Evolutionary conservation across 2,888 invertebrate species (phyloP), one percentile per base, ranked within the genome.

Genomic region (Gisinianus flammeolus): DNA sequence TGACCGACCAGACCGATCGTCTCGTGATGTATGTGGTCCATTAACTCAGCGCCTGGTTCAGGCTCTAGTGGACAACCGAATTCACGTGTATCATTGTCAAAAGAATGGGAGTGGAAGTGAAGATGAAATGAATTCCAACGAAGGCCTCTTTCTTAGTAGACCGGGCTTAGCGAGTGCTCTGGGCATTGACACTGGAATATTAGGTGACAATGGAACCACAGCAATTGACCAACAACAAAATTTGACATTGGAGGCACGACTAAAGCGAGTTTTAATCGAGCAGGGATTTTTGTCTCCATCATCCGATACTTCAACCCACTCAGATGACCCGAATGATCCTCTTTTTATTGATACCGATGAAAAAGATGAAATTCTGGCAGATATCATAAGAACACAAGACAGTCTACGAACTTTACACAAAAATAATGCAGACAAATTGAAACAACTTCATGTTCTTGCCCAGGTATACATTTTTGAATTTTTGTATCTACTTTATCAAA

Each of bases 341-440:
- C 35, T 35, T 35, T 35, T 35, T 35, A 35, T 35, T 35, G 35
- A 35, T 35, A 24, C 24, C 24, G 67, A 76, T 22, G 54, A 44
- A 1, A 70, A 56, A n/a, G 76, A 77, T 35, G 76, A 77, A 70
- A 77, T 77, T 56, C 35, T 77, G 12, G n/a, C n/a, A 4, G 76
- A 77, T 26, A 70, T 77, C 24, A 33, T 58, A 19, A n/a, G 28
- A 28, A 77, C 76, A 12, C 76, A 77, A 22, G 56, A 58, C 4
- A 30, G 56, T 5, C 64, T 77, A 10, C 69, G 33, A 16, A 16
- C 16, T 16, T 28, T 77, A 26, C 76, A 77, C 12, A 16, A 62
- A 28, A 33, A 30, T 30, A 77, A 77, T 56, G 19, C 28, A 1
- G 70, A 58, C 0, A 77, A 77, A 62, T 62, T 77, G 26, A 31